Conservation (phyloP, 2,888 invertebrate genomes). For the Leistus spinibarbis region DNA sequence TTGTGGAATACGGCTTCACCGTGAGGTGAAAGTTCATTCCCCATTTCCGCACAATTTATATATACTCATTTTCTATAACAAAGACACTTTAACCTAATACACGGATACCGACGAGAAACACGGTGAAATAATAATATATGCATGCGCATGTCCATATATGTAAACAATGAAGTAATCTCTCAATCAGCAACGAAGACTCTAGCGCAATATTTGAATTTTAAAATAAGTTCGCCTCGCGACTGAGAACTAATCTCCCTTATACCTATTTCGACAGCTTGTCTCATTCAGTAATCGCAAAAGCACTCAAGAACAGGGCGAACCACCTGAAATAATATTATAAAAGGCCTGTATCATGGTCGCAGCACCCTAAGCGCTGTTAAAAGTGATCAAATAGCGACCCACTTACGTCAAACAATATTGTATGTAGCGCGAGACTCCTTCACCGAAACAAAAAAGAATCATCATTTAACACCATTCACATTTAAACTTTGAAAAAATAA, state of each 20-base stretch:
- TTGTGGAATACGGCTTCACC: too few relatives aligned
- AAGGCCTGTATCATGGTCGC: neutral
- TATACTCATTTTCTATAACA: neutral
- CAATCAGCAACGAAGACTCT: neutral
- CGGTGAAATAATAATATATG: neutral
- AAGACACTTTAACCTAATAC: neutral
- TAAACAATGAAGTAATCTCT: neutral
- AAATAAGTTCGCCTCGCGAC: neutral
- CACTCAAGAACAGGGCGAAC: neutral
- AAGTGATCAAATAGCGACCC: neutral
- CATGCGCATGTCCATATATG: neutral
- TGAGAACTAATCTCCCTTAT: neutral
- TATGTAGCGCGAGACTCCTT: too few relatives aligned
- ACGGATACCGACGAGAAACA: neutral
- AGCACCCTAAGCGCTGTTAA: neutral
- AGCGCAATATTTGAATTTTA: neutral
- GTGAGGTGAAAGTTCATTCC: too few relatives aligned
- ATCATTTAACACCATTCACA: neutral
- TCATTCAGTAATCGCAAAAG: neutral
- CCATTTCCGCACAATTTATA: too few relatives aligned
- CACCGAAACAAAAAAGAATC: neutral
- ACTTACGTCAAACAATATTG: neutral
- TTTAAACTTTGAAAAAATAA: neutral
- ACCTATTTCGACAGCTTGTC: neutral
- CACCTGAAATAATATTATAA: neutral